These are phyloP conservation scores for Drosophila rhopaloa DNA, from an alignment of 1,140 invertebrate species.

Conservation along the genomic window DNA sequence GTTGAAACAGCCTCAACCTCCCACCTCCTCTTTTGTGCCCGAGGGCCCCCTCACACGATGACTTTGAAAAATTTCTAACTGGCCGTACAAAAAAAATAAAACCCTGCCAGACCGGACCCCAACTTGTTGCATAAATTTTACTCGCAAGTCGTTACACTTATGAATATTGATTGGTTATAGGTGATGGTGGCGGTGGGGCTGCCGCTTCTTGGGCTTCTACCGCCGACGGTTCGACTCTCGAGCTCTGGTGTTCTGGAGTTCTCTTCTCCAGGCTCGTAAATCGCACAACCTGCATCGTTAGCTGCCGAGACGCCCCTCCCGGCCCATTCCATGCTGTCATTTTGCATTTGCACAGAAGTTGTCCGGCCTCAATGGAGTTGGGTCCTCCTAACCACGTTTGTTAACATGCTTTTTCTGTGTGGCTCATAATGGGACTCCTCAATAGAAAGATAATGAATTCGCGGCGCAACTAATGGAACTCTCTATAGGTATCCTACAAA, in stretches of 20 bases:
- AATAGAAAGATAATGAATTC: slow-evolving; percentile 51
- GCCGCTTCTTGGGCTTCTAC: slow-evolving; percentile 8
- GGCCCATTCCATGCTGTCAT: slow-evolving; percentile 43
- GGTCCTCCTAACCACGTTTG: slow-evolving; percentile 23
- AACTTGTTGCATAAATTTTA: slow-evolving; percentile 58
- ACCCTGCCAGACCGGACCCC: slow-evolving; percentile 32
- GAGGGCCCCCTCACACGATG: slow-evolving; percentile 59
- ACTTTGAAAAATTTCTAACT: slow-evolving; percentile 80
- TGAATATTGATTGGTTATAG: slow-evolving; percentile 81
- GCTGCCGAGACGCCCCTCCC: slow-evolving; percentile 46
- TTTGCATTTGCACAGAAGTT: slow-evolving; percentile 63
- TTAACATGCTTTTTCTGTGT: slow-evolving; percentile 17
- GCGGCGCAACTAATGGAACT: slow-evolving; percentile 34
- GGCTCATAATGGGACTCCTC: slow-evolving; percentile 43
- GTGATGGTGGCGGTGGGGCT: slow-evolving; percentile 31
- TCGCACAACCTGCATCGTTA: slow-evolving; percentile 61
- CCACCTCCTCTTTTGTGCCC: slow-evolving; percentile 27
- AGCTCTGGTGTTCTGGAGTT: not conserved
- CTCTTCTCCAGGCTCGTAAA: slow-evolving; percentile 42
- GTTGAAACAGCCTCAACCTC: not conserved
- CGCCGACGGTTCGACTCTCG: not conserved
- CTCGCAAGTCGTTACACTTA: slow-evolving; percentile 67
- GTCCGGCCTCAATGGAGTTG: slow-evolving; percentile 13
- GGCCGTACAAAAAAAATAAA: slow-evolving; percentile 14
- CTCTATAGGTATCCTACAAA: not conserved